Evolutionary conservation across 1,140 invertebrate species (phyloP).

Genomic region (Listronotus oregonensis): DNA sequence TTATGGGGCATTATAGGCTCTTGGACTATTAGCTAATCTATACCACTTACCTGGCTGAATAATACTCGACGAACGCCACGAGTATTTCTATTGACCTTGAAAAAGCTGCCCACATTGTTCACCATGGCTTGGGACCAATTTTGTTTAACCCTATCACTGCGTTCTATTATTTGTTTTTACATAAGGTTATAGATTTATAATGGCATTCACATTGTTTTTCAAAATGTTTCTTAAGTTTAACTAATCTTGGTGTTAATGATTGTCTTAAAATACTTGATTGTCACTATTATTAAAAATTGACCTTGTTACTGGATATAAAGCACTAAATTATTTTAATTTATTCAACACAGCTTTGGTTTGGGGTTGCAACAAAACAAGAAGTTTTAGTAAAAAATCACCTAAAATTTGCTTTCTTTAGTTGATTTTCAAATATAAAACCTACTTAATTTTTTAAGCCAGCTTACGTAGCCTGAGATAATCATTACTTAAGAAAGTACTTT

Average conservation of each 20-base stretch:
- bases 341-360: too few relatives aligned
- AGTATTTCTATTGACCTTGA: slow-evolving; percentile 76
- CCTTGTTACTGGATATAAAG: neutral
- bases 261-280: slow-evolving; percentile 2
- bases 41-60: slow-evolving; percentile 69
- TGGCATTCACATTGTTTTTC: neutral
- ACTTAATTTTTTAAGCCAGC: too few relatives aligned
- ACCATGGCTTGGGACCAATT: slow-evolving; percentile 44
- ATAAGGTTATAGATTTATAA: neutral
- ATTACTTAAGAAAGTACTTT: too few relatives aligned
- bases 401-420: too few relatives aligned
- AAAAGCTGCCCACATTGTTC: slow-evolving; percentile 76
- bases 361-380: too few relatives aligned
- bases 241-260: neutral
- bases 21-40: too few relatives aligned
- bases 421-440: too few relatives aligned
- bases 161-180: neutral
- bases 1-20: too few relatives aligned
- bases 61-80: slow-evolving; percentile 79
- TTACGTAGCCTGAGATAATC: too few relatives aligned
- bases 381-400: too few relatives aligned
- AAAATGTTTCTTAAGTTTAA: neutral
- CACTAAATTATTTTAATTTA: too few relatives aligned
- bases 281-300: slow-evolving; percentile 8
- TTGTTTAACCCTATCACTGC: slow-evolving; percentile 1